A percentile compares a stretch with the other conserved stretches of the same genome.
Conservation (phyloP, 2,113 vertebrate species). For the Rhinopomastus cyanomelas region DNA sequence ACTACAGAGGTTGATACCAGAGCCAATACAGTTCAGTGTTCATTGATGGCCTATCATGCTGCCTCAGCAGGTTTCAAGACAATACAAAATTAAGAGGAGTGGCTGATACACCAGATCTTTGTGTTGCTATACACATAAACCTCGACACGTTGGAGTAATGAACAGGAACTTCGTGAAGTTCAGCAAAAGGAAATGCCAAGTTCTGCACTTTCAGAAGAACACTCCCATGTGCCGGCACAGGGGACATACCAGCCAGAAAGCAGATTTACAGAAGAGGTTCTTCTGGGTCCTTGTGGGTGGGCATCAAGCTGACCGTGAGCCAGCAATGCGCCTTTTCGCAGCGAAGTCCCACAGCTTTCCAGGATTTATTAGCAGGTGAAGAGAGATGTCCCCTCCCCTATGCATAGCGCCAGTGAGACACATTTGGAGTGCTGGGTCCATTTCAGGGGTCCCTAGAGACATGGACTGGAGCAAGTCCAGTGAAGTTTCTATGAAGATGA, state of each 20-base stretch:
- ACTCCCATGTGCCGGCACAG: not conserved
- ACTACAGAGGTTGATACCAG: not conserved
- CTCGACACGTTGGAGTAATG: not conserved
- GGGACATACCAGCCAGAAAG: not conserved
- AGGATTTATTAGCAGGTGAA: not conserved
- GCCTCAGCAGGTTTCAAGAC: not conserved
- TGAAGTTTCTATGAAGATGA: not conserved
- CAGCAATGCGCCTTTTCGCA: not conserved
- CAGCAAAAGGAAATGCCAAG: not conserved
- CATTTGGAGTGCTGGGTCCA: not conserved
- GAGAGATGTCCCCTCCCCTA: not conserved
- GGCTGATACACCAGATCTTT: not conserved
- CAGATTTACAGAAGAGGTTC: not conserved
- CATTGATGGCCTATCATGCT: not conserved
- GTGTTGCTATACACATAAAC: not conserved
- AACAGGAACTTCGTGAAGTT: not conserved
- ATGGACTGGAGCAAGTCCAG: not conserved
- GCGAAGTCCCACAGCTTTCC: not conserved
- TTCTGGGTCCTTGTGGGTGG: accelerated
- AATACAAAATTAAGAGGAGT: not conserved
- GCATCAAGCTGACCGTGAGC: not conserved
- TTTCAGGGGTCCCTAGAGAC: not conserved
- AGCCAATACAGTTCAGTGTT: not conserved
- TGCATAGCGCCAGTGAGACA: not conserved
- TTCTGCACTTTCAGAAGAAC: not conserved